phyloP scores from a whole-genome alignment of 2,888 invertebrate genomes.

The Clitarchus hookeri region DNA sequence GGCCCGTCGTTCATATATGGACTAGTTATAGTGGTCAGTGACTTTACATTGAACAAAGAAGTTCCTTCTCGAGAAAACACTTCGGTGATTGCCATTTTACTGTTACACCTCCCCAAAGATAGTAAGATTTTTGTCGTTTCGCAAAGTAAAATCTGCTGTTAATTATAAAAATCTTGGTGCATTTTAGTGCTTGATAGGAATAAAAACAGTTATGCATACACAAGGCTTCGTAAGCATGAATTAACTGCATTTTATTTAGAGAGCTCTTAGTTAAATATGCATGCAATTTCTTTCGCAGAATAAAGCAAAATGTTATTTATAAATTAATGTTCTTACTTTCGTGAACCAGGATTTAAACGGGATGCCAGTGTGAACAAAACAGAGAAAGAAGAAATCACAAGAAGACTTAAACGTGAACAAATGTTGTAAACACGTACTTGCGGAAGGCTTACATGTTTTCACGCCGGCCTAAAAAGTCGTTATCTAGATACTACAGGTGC shows the following conservation, averaged over 20 bases:
- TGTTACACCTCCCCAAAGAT: no score
- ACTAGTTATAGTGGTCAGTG: no score
- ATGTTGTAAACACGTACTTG: slow-evolving; percentile 2
- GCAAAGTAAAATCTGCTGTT: no score
- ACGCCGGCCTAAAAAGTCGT: neutral
- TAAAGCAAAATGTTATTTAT: neutral
- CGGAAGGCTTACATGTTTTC: neutral
- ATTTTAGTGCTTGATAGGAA: no score
- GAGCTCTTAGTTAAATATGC: neutral
- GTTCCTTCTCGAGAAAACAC: no score
- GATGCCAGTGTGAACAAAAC: neutral
- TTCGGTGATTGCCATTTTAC: no score
- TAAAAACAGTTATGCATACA: no score
- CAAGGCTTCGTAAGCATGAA: neutral
- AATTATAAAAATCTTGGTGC: no score
- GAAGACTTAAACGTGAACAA: neutral
- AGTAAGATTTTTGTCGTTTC: no score
- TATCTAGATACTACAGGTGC: neutral
- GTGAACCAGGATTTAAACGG: neutral
- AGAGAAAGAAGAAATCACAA: neutral
- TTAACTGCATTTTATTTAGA: neutral
- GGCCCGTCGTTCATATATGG: no score
- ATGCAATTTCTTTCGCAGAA: neutral
- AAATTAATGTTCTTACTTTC: neutral
- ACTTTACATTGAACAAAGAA: no score